A percentile compares a stretch with the other conserved stretches of the same genome.
Conservation (phyloP, 2,113 vertebrate genomes). For the Sisor rabdophorus region DNA sequence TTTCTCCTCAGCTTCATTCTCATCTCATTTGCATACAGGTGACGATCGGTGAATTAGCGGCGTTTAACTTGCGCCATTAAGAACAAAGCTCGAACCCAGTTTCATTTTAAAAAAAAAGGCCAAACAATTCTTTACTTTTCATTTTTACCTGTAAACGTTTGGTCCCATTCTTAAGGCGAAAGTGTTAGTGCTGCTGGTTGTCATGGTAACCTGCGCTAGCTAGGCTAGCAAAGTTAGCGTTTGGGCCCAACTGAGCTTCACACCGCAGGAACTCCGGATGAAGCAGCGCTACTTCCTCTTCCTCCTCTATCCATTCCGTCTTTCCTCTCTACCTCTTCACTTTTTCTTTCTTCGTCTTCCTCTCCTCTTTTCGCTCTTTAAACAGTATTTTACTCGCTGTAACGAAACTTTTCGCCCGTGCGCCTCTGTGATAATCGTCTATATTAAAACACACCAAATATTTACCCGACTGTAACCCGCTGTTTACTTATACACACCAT, state of each 20-base stretch:
- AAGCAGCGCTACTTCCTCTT: constrained; percentile 42
- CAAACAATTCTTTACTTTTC: background rate
- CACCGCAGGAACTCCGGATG: constrained; percentile 26
- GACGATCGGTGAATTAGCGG: background rate
- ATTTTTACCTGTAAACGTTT: too few relatives aligned
- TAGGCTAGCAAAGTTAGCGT: constrained; percentile 1
- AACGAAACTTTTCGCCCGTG: too few relatives aligned
- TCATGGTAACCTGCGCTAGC: background rate
- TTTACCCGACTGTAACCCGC: too few relatives aligned
- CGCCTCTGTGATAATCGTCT: too few relatives aligned
- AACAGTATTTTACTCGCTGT: too few relatives aligned
- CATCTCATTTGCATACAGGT: background rate
- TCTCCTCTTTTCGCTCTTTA: too few relatives aligned
- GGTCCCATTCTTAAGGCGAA: too few relatives aligned
- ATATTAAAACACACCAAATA: too few relatives aligned
- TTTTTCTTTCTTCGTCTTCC: too few relatives aligned
- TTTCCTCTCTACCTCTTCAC: too few relatives aligned
- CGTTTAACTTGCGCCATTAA: background rate
- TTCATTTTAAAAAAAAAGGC: background rate
- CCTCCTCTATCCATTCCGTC: too few relatives aligned
- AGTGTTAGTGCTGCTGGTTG: background rate
- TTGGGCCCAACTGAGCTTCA: constrained; percentile 24
- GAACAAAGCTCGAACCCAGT: background rate
- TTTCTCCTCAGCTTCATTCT: background rate
- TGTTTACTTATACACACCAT: too few relatives aligned